Conservation (phyloP, 2,113 vertebrate species). For the Erpornis zantholeuca region DNA sequence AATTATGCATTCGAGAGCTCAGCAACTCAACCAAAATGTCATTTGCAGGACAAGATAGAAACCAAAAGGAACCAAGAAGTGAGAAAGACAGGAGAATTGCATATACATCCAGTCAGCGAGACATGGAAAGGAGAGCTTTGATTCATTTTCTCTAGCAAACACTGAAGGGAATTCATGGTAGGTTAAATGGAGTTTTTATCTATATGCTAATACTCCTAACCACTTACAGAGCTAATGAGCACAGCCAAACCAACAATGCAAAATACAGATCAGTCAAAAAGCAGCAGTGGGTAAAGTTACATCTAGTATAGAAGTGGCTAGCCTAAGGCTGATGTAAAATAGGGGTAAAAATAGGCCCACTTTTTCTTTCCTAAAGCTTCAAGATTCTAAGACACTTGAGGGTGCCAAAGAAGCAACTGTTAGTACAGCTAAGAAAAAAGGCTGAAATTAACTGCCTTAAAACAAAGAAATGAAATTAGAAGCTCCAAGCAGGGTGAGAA, state of each 20-base stretch:
- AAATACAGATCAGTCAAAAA: not conserved
- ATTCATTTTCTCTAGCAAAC: not conserved
- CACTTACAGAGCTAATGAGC: not conserved
- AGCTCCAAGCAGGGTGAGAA: not conserved
- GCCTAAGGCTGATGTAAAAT: not conserved
- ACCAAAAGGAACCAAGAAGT: not conserved
- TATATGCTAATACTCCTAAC: not conserved
- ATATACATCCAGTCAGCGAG: fast-evolving
- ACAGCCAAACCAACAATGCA: not conserved
- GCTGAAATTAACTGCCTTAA: not conserved
- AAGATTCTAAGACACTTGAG: not conserved
- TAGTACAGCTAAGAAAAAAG: not conserved
- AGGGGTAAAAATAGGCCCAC: fast-evolving
- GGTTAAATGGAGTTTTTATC: not conserved
- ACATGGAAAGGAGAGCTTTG: not conserved
- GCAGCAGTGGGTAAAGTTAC: not conserved
- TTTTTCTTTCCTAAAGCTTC: not conserved
- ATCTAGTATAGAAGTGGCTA: not conserved
- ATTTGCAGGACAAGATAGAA: not conserved
- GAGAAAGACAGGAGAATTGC: not conserved
- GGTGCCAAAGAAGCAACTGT: not conserved
- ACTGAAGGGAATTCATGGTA: not conserved
- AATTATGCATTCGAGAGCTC: not conserved
- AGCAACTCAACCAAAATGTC: not conserved
- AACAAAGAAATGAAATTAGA: not conserved